Conservation (phyloP, 2,888 invertebrate genomes). For the Monoplex corrugatus region DNA sequence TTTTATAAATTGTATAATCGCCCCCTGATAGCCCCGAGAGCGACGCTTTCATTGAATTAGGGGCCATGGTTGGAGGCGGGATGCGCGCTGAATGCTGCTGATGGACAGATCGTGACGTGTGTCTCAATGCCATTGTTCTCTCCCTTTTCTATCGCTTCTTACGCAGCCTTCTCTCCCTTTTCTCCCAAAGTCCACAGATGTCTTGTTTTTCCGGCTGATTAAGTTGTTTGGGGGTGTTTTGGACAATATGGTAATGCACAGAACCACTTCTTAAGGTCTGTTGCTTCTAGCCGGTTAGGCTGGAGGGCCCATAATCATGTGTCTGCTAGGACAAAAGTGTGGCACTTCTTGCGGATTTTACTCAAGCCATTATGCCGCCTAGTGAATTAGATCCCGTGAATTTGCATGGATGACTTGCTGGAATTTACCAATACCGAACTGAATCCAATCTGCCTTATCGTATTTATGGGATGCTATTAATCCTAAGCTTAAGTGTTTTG, state of each 20-base stretch:
- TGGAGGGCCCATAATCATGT: background rate
- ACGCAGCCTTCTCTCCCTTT: background rate
- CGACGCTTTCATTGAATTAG: constrained; percentile 49
- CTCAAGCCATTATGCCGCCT: constrained; percentile 12
- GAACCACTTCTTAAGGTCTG: background rate
- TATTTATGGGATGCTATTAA: constrained; percentile 3
- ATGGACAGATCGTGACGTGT: constrained; percentile 40
- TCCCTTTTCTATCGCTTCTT: constrained; percentile 39
- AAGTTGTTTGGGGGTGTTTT: constrained; percentile 40
- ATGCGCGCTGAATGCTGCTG: constrained; percentile 50
- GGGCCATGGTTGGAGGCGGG: constrained; percentile 22
- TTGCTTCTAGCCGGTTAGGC: background rate
- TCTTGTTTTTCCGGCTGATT: constrained; percentile 43
- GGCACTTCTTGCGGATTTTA: constrained; percentile 11
- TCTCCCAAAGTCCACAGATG: constrained; percentile 5
- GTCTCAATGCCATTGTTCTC: constrained; percentile 48
- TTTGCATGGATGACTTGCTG: constrained; percentile 17
- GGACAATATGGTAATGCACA: constrained; percentile 41
- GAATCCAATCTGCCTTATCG: constrained; percentile 3
- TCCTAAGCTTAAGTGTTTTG: background rate
- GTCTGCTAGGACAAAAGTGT: background rate
- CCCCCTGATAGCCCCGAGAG: constrained; percentile 48
- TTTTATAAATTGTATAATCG: constrained; percentile 59
- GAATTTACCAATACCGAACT: background rate
- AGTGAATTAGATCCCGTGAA: constrained; percentile 30